phyloP scores from a whole-genome alignment of 2,888 invertebrate species.

The Scaptomyza cyrtandrae region DNA sequence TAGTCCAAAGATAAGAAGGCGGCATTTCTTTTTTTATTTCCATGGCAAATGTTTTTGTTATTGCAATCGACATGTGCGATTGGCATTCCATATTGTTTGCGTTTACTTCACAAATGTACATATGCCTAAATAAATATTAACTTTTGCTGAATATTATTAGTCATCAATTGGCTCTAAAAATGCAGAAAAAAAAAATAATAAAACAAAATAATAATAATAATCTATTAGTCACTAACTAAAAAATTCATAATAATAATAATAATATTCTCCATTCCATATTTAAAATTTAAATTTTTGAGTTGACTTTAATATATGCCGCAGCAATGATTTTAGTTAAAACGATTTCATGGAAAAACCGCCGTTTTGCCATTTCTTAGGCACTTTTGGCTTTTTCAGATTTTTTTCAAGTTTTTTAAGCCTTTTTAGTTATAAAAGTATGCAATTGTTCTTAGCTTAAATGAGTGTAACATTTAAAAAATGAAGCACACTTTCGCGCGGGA shows the following conservation, averaged over 20 bases:
- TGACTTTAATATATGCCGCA: too few species aligned
- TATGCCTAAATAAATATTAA: slow-evolving; percentile 45
- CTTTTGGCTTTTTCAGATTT: too few species aligned
- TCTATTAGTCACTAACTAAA: too few species aligned
- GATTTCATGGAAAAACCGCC: too few species aligned
- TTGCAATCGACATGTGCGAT: slow-evolving; percentile 26
- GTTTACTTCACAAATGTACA: slow-evolving; percentile 33
- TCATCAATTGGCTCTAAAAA: slow-evolving; percentile 4
- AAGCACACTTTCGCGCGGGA: slow-evolving; percentile 10
- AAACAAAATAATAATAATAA: too few species aligned
- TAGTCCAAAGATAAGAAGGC: slow-evolving; percentile 21
- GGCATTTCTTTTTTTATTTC: slow-evolving; percentile 18
- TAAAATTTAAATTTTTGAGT: too few species aligned
- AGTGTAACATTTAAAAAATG: neutral
- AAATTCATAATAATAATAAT: too few species aligned
- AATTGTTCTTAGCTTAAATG: neutral
- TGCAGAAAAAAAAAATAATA: neutral
- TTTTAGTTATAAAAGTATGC: slow-evolving; percentile 23
- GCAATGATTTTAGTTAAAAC: neutral
- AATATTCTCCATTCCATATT: too few species aligned
- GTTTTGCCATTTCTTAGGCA: too few species aligned
- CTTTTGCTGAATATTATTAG: slow-evolving; percentile 9
- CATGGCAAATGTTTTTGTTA: neutral
- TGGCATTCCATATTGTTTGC: slow-evolving; percentile 6
- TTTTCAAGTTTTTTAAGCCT: too few species aligned